These are phyloP conservation scores for Megaceryle alcyon DNA, from an alignment of 2,797 vertebrate genomes.

Conservation along the genomic window DNA sequence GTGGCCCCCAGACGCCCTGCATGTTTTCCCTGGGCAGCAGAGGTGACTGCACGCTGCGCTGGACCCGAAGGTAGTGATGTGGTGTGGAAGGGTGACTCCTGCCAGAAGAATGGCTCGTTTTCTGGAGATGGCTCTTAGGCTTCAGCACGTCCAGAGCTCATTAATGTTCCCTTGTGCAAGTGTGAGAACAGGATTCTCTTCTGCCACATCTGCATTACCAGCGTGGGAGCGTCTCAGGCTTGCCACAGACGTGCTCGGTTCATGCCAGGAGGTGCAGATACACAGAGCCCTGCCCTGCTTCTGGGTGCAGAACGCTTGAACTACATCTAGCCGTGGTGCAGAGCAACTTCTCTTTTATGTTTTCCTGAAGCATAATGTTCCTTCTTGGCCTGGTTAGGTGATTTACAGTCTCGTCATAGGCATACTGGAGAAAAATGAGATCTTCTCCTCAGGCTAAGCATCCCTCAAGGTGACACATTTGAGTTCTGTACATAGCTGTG, in stretches of 20 bases:
- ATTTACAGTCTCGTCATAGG: not conserved
- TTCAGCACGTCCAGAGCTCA: accelerated
- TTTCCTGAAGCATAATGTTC: not conserved
- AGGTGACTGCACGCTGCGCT: accelerated
- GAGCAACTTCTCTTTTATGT: not conserved
- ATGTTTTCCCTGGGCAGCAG: not conserved
- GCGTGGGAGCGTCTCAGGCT: not conserved
- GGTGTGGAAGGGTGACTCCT: not conserved
- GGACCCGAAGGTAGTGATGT: not conserved
- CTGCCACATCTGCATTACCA: not conserved
- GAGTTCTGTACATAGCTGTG: not conserved
- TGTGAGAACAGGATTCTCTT: not conserved
- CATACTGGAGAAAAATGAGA: no score
- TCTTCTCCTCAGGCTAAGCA: no score
- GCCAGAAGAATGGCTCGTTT: not conserved
- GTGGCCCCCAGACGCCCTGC: no score
- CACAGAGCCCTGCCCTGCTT: not conserved
- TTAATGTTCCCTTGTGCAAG: not conserved
- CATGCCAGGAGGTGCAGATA: not conserved
- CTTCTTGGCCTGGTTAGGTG: not conserved
- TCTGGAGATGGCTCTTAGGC: not conserved
- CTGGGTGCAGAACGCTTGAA: no score
- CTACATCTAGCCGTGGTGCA: not conserved
- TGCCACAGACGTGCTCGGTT: not conserved
- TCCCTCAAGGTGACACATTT: not conserved